phyloP scores from a whole-genome alignment of 1,140 invertebrate species.

The Leptopilina boulardi region DNA sequence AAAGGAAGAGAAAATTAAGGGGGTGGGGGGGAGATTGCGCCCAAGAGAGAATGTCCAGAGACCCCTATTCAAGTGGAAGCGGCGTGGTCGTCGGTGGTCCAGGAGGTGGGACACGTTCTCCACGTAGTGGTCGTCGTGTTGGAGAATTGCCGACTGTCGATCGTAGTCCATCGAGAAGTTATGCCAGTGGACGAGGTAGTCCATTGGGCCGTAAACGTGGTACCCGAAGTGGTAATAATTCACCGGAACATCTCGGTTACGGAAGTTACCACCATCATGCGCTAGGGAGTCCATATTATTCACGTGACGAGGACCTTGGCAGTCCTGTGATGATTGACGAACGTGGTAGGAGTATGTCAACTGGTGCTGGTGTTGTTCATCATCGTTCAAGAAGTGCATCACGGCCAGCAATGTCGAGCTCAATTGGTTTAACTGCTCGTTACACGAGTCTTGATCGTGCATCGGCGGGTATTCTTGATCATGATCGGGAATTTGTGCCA shows the following conservation, averaged over 20 bases:
- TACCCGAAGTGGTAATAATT: conserved; percentile 79
- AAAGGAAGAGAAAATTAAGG: conserved; percentile 49
- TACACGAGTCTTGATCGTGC: conserved; percentile 88
- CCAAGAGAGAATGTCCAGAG: conserved; percentile 81
- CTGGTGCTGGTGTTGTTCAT: conserved; percentile 77
- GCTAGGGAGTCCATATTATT: conserved; percentile 82
- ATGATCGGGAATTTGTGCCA: conserved; percentile 89
- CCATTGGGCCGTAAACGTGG: conserved; percentile 78
- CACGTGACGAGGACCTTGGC: conserved; percentile 84
- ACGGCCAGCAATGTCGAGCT: conserved; percentile 76
- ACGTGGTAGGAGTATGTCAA: conserved; percentile 79
- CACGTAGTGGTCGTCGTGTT: conserved; percentile 79
- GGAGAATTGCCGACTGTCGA: conserved; percentile 88
- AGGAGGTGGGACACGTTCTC: conserved; percentile 79
- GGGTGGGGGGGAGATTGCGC: conserved; percentile 72
- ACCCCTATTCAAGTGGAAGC: conserved; percentile 80
- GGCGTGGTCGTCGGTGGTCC: conserved; percentile 76
- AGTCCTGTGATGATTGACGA: conserved; percentile 83
- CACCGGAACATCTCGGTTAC: conserved; percentile 77
- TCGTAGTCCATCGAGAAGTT: conserved; percentile 86
- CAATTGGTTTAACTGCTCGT: conserved; percentile 78
- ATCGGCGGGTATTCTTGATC: conserved; percentile 77
- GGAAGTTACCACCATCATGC: conserved; percentile 78
- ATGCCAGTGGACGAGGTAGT: conserved; percentile 80
- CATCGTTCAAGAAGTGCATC: conserved; percentile 80